A percentile compares a stretch with the other conserved stretches of the same genome.
Conservation (phyloP, 2,797 vertebrate genomes). For the Crypturellus tataupa region DNA sequence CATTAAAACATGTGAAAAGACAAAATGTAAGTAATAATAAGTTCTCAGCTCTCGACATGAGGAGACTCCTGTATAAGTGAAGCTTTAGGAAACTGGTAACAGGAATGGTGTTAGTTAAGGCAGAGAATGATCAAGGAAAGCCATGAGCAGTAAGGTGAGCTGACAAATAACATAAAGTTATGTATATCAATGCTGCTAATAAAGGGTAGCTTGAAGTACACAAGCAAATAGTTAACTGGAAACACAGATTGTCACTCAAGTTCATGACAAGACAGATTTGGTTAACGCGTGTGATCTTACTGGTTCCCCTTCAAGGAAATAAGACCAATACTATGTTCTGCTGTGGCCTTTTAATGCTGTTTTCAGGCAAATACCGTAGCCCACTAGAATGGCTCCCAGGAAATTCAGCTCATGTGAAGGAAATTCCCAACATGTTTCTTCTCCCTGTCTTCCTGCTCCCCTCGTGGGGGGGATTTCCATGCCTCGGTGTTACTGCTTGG, state of each 20-base stretch:
- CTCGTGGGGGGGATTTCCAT: background rate
- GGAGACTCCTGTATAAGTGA: background rate
- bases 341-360: rapidly evolving
- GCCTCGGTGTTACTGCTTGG: background rate
- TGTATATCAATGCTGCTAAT: background rate
- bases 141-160: background rate
- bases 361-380: background rate
- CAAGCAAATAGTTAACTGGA: background rate
- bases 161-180: background rate
- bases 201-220: background rate
- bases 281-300: background rate
- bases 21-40: background rate
- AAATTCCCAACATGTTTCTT: background rate
- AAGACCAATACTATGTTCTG: background rate
- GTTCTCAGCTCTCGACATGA: background rate
- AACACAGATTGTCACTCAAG: background rate
- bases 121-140: background rate
- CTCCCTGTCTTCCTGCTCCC: background rate
- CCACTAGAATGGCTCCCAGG: background rate
- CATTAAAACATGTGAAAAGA: background rate
- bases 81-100: background rate
- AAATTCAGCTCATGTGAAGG: background rate
- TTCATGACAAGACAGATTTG: background rate
- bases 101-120: background rate
- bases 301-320: background rate